Base-by-base conservation (phyloP, 1,140 invertebrate genomes). In the Ladona fulva region DNA sequence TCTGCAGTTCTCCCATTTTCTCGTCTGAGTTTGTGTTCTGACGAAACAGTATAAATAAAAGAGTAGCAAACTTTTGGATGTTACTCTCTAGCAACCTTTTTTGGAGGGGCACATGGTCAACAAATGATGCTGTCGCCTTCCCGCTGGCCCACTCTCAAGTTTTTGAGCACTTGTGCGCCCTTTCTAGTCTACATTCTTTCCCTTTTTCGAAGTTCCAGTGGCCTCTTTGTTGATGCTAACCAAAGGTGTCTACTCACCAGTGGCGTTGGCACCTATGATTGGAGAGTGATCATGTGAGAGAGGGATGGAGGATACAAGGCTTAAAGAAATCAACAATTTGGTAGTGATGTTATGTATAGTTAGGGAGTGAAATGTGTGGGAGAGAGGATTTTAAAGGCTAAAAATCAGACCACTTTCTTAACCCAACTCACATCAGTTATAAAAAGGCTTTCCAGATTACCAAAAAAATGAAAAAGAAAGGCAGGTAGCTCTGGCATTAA, bases 181-280 rank as follows among this genome's bases (percentile, higher is more conserved):
- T 66, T 66, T 66, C 52, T 66, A 66, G 52, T 66, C 52, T 66
- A 66, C 52, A 66, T 66, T 66, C 52, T 66, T 66, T 66, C 52
- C 52, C 52, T 66, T 66, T 66, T 66, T 66, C 52, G n/a, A 66
- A 66, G 52, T 66, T 66, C 52, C 52, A 66, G 52, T 66, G 52
- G 52, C 52, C 52, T 66, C 52, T 66, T 37, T 66, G 52, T 66
- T 22, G 52, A 66, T 66, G 52, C 14, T 16, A 16, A 19, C 16
- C 52, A 66, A 22, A 66, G 52, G 29, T 66, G n/a, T 22, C 52
- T 22, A 66, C 16, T 66, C n/a, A 22, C 16, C n/a, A 22, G 52
- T 66, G 52, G 52, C n/a, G 12, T 16, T 66, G 52, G n/a, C 52
- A 66, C 52, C 52, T 66, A 1, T 66, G n/a, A 22, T 66, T 66